Conservation (phyloP, 2,888 invertebrate genomes). For the Lapara coniferarum region DNA sequence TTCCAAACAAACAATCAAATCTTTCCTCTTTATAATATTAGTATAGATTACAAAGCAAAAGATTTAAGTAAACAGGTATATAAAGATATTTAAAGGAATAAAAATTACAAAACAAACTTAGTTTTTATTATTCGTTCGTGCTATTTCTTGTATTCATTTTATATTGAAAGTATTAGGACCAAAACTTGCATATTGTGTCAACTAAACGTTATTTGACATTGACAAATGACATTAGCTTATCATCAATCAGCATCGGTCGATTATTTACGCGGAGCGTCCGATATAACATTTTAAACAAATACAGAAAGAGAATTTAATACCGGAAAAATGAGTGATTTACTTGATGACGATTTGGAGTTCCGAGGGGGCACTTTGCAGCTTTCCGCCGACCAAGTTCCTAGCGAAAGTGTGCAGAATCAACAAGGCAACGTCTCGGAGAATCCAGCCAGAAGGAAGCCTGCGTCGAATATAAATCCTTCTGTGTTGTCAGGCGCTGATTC, state of each 20-base stretch:
- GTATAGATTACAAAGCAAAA: too few relatives aligned
- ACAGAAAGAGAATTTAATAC: slow-evolving; percentile 33
- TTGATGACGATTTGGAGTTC: slow-evolving; percentile 84
- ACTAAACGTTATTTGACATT: slow-evolving; percentile 36
- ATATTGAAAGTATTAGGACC: background rate
- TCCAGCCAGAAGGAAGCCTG: slow-evolving; percentile 52
- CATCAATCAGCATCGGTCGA: slow-evolving; percentile 58
- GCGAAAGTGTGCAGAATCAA: slow-evolving; percentile 50
- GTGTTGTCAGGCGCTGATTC: slow-evolving; percentile 77
- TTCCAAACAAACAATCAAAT: too few relatives aligned
- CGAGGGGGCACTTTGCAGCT: slow-evolving; percentile 81
- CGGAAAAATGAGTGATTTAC: slow-evolving; percentile 67
- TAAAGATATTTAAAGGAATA: too few relatives aligned
- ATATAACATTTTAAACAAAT: slow-evolving; percentile 31
- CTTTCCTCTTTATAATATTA: too few relatives aligned
- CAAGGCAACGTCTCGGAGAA: slow-evolving; percentile 51
- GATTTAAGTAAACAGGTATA: too few relatives aligned
- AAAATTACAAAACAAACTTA: too few relatives aligned
- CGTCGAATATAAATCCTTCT: slow-evolving; percentile 64
- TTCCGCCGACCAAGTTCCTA: slow-evolving; percentile 57
- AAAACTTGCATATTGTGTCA: background rate
- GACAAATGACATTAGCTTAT: slow-evolving; percentile 41
- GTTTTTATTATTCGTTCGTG: too few relatives aligned
- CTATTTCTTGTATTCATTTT: background rate
- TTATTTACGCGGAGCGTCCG: slow-evolving; percentile 54